Evolutionary conservation across 2,888 invertebrate species (phyloP), one percentile per base, ranked within the genome.

Genomic region (Pycnomerus fuliginosus): DNA sequence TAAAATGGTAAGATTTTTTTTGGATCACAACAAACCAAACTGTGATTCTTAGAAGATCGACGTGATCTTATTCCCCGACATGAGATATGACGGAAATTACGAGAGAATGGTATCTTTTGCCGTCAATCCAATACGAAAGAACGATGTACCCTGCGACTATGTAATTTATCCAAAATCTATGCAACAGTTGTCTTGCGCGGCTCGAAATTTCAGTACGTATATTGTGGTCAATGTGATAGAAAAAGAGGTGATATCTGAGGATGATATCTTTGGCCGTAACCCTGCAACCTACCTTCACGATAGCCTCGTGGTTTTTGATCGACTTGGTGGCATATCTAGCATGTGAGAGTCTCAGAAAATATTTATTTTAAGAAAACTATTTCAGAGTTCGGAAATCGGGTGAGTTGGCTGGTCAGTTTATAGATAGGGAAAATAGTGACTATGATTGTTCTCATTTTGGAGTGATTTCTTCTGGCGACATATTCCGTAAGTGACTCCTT

Each of bases 101-200:
- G 1, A 14, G 5, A 25, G 25, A 4, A 2, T 34, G 2, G 7
- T 20, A 15, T 4, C 10, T 1, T 23, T 10, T 10, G 2, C 24
- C 8, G 16, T 14, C 5, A 29, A 17, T 37, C 4, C 3, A 36
- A 11, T 13, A 5, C 3, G 14, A 15, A 25, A 8, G 20, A 35
- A 11, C 35, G 25, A 2, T 35, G 35, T 8, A 15, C 14, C 5
- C n/a, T 5, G 2, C 12, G 22, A 11, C 1, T 3, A 13, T 2
- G 2, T 1, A 8, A 25, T n/a, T 5, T 24, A 16, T 17, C 39
- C 39, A 5, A 1, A 3, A 16, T 24, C 7, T 5, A 2, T 39
- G 1, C 31, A 39, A n/a, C 31, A 7, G 16, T 16, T 39, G 8
- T 39, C 39, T 1, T 39, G 39, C 17, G 32, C 32, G 13, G 39